Evolutionary conservation across 2,888 invertebrate genomes (phyloP), one percentile per base, ranked within the genome.

Genomic region (Dendrolimus pini): DNA sequence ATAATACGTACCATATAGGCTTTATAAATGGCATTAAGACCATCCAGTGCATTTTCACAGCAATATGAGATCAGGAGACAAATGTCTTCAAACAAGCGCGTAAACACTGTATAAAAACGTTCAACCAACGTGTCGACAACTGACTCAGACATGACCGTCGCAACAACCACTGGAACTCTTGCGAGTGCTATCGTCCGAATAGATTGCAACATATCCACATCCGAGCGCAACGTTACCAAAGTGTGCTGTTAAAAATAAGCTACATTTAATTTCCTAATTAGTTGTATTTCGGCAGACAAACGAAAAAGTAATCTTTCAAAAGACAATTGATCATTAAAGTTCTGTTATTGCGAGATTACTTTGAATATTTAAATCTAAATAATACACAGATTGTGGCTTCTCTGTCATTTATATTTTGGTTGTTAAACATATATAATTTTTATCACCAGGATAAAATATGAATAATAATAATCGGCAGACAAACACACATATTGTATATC

Each of bases 81-180:
- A 42, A 83, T 57, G 55, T 87, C 85, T 1, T 65, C 70, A 68
- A 74, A 84, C 13, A 85, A 66, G 0, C 78, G 66, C 1, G 73
- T 58, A 62, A 82, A 75, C 10, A 79, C 66, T 2, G 69, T 60
- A 62, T 82, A 85, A 74, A 83, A 84, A 0, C 81, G 71, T 1
- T 74, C 63, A 0, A 72, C 68, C 59, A 74, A 74, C 58, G 62
- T 52, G 0, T 77, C 80, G 0, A 65, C 66, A 13, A 57, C 52
- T 0, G 69, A 65, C 0, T 78, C 74, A 0, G 77, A 70, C 68
- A 80, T 71, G 7, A 81, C 68, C 7, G 70, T 68, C 0, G 78
- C 71, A 41, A 83, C 69, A 9, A 85, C 57, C 10, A 71, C 68
- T 1, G 85, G 85, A 59, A 83, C 54, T 0, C 85, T 82, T 0